Evolutionary conservation across 2,888 invertebrate species (phyloP), one percentile per base, ranked within the genome.

Genomic region (Ditula angustiorana): DNA sequence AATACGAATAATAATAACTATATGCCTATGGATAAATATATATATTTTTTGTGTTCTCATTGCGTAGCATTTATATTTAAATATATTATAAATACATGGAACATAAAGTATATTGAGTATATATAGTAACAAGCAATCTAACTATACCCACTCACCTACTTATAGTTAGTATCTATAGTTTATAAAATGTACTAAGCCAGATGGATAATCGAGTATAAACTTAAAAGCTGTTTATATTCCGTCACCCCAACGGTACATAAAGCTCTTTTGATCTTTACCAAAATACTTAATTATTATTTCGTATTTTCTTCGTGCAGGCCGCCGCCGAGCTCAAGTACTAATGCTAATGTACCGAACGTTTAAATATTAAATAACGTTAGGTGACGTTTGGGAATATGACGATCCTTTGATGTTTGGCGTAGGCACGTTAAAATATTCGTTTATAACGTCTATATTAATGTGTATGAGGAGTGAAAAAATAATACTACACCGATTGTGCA

Each of bases 341-440:
- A 55, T 35, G 26, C 41, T 56, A 56, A 56, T 56, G 56, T 56
- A 26, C 26, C 56, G 56, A 60, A 37, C 50, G 26, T 50, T 60
- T 19, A 50, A 50, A 60, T 60, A 60, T 60, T 50, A 23, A 37
- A 59, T 49, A 23, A 41, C 37, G 28, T 19, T 26, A 26, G 49
- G 50, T 60, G 37, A 60, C 50, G 50, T 30, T 37, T 19, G 46
- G 21, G 37, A 49, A 28, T 26, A 26, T 37, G 59, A 35, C 50
- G 37, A n/a, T 21, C 24, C 35, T 49, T 35, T 28, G 56, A 44
- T 35, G 47, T 49, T 35, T 50, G 37, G 19, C 21, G 57, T 19
- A 19, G 19, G 41, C 19, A 41, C 23, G 23, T 10, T 11, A 47
- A 59, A n/a, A 23, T n/a, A 35, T 11, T n/a, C n/a, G 13, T 37